A percentile compares a stretch with the other conserved stretches of the same genome.
Evolutionary conservation across 2,888 invertebrate species (phyloP).

Genomic region (Strigamia maritima): DNA sequence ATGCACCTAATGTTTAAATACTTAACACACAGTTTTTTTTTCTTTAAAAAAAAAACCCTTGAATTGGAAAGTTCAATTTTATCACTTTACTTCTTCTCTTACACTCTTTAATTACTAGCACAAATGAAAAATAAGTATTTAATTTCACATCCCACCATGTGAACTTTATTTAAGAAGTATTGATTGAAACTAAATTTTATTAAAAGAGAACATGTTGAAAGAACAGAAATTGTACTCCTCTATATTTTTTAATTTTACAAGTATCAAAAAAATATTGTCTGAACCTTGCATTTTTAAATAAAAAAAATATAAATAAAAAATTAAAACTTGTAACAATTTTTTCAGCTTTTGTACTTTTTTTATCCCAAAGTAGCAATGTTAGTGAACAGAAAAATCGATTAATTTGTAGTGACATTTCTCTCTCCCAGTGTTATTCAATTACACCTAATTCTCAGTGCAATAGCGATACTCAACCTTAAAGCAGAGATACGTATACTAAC

Average conservation of each 20-base stretch:
- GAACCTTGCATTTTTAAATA: background rate
- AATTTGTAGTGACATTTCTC: background rate
- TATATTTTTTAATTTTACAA: background rate
- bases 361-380: background rate
- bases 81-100: background rate
- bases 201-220: background rate
- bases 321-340: background rate
- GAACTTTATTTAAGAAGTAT: background rate
- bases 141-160: background rate
- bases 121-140: background rate
- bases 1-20: too few relatives aligned
- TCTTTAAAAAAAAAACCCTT: background rate
- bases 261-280: background rate
- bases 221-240: background rate
- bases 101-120: background rate
- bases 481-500: background rate
- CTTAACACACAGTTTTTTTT: too few relatives aligned
- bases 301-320: too few relatives aligned
- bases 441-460: background rate
- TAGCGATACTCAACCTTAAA: background rate
- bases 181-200: background rate
- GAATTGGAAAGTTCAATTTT: background rate
- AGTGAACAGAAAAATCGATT: background rate
- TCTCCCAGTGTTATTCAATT: background rate
- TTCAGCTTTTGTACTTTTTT: background rate